These are phyloP conservation scores for Colius striatus DNA, from an alignment of 2,113 vertebrate species.

Conservation along the genomic window DNA sequence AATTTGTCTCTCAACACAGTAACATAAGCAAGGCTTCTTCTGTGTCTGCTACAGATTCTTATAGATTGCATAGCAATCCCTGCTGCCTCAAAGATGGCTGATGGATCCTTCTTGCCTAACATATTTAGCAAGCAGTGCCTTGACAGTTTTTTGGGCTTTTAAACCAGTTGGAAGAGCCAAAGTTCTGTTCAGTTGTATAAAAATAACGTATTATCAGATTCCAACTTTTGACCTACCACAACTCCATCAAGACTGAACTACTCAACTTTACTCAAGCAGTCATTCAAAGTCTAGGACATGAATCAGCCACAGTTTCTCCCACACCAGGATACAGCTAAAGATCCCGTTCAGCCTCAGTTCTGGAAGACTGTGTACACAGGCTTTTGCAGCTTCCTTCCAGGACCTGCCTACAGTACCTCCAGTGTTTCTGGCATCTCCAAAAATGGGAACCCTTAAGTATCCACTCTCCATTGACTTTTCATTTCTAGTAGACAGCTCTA, in stretches of 20 bases:
- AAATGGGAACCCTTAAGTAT: background rate
- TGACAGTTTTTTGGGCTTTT: background rate
- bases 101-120: background rate
- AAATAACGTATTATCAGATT: background rate
- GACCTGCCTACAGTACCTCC: background rate
- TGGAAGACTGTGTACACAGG: background rate
- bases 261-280: background rate
- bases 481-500: background rate
- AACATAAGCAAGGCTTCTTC: background rate
- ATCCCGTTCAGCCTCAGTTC: background rate
- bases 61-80: background rate
- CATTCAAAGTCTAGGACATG: background rate
- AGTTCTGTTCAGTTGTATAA: background rate
- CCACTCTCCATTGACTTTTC: background rate
- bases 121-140: background rate
- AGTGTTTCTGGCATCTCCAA: background rate
- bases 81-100: background rate
- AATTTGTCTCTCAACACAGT: background rate
- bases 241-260: background rate
- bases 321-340: background rate
- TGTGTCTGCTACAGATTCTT: background rate
- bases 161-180: background rate
- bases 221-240: background rate
- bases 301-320: background rate
- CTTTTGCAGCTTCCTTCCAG: background rate